Base-by-base conservation (phyloP, 2,888 invertebrate genomes). In the Brachylomia viminalis region DNA sequence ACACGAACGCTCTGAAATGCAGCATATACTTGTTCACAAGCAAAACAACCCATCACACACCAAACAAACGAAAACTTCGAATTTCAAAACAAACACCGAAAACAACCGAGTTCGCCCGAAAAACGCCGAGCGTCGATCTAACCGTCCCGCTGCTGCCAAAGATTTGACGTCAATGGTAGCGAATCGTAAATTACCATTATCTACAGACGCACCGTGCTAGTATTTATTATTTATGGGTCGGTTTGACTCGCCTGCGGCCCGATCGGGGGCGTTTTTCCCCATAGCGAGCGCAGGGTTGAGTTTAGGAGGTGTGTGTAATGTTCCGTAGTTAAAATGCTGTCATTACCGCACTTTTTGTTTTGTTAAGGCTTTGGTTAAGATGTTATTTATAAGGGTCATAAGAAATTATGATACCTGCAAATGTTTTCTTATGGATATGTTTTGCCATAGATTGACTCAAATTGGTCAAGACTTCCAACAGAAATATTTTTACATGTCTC, bases 151-250 rank as follows among this genome's bases (percentile, higher is more conserved):
- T 85, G 88, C 87, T 95, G 94, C 94, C 95, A 95, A 94, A 94
- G 95, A 93, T 94, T 94, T 95, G 95, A 95, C 95, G 94, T 90
- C 93, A 92, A 91, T 93, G 93, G 94, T 94, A 92, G 92, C 91
- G 91, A 92, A 91, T 93, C 95, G 95, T 97, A 96, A 96, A 96
- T 96, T 96, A 96, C 96, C 95, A 96, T 96, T 97, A 97, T 96
- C 96, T 96, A 93, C 95, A 95, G 96, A 95, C 95, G 94, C 92
- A 93, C 95, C 91, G 94, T 92, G 94, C 94, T 95, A 94, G 94
- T 95, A 94, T 96, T 96, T 96, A 96, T 96, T 97, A 96, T 97
- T 97, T 97, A 97, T 96, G 96, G 95, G 94, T 88, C 93, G 95
- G 93, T 95, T 94, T 93, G 95, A 91, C 92, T 93, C 93, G 94